Conservation (phyloP, 2,888 invertebrate genomes). For the Conomelus anceps region DNA sequence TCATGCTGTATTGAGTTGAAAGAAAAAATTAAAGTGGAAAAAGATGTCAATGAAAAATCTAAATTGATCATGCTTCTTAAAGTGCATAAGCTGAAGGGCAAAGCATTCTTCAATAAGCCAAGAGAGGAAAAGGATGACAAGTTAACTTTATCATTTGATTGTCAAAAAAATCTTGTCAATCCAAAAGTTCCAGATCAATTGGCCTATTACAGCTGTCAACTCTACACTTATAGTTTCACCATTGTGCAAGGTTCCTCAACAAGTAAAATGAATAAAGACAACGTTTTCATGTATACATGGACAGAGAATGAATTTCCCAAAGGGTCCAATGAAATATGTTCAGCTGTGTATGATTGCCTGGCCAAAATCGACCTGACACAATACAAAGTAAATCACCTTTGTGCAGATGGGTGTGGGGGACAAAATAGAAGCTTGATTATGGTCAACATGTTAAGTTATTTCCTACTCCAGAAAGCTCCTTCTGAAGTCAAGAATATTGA, state of each 20-base stretch:
- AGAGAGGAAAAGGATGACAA: constrained; percentile 18
- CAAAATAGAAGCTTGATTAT: neutral
- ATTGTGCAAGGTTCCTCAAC: constrained; percentile 14
- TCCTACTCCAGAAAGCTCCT: neutral
- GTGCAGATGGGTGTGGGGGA: neutral
- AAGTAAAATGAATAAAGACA: constrained; percentile 18
- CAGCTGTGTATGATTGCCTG: neutral
- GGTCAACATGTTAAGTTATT: neutral
- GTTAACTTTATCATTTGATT: constrained; percentile 20
- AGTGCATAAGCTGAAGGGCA: constrained; percentile 21
- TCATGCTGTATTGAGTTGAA: constrained; percentile 13
- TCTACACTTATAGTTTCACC: constrained; percentile 19
- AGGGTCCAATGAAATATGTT: neutral
- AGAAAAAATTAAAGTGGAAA: constrained; percentile 18
- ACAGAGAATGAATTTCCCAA: neutral
- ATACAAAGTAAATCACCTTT: neutral
- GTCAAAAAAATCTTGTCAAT: constrained; percentile 26
- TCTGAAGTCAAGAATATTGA: neutral
- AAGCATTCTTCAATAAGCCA: constrained; percentile 16
- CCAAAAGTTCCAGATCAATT: constrained; percentile 33
- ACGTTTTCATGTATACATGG: constrained; percentile 8
- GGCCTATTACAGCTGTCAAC: constrained; percentile 18
- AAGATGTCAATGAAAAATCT: neutral
- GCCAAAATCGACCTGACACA: neutral
- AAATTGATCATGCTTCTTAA: constrained; percentile 15